phyloP scores from a whole-genome alignment of 2,888 invertebrate genomes.

The Xiphydria camelus region DNA sequence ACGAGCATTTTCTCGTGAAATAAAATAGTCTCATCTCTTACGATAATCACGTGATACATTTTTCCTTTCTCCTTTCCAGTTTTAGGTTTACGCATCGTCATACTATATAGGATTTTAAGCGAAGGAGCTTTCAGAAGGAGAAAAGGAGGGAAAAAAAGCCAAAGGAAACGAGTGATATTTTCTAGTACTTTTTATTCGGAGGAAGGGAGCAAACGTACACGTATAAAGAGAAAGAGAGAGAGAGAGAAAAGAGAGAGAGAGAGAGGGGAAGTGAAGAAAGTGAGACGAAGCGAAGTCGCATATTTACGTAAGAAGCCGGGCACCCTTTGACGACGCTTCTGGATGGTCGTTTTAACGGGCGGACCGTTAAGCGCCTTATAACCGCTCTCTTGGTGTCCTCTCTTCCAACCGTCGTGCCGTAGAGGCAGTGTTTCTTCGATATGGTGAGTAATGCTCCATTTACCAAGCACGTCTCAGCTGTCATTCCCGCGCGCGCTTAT shows the following conservation, averaged over 20 bases:
- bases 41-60: too few species aligned
- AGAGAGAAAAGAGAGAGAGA: not conserved
- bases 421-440: conserved; percentile 40
- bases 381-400: too few species aligned
- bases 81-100: conserved; percentile 25
- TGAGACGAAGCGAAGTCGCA: conserved; percentile 10
- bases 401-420: conserved; percentile 32
- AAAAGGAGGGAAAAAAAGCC: conserved; percentile 27
- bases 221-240: not conserved
- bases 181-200: conserved; percentile 26
- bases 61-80: too few species aligned
- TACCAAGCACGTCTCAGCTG: too few species aligned
- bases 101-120: conserved; percentile 18
- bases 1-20: too few species aligned
- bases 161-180: conserved; percentile 43
- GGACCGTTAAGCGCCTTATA: too few species aligned
- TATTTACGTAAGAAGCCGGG: conserved; percentile 1
- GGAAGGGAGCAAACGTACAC: not conserved
- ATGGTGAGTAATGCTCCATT: conserved; percentile 51
- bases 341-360: too few species aligned
- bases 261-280: conserved; percentile 6
- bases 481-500: too few species aligned
- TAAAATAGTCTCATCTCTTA: too few species aligned
- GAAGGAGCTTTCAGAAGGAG: conserved; percentile 9
- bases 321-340: too few species aligned